Conservation (phyloP, 2,888 invertebrate genomes). For the Dasysyrphus tricinctus region DNA sequence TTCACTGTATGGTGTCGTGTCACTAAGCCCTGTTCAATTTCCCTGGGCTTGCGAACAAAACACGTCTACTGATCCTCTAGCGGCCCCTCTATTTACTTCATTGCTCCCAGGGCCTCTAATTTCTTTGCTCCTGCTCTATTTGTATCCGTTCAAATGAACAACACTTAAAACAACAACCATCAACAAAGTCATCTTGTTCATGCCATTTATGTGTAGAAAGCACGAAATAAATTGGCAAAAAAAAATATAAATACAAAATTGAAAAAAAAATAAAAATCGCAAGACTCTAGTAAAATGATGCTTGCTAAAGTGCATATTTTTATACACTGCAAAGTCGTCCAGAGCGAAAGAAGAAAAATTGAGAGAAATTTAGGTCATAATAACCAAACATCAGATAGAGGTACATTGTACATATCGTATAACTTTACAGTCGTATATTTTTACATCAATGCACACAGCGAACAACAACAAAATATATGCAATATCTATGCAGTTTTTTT, state of each 20-base stretch:
- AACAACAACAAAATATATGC: background rate
- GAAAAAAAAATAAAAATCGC: conserved; percentile 25
- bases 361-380: conserved; percentile 74
- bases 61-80: too few species aligned
- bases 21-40: too few species aligned
- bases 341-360: conserved; percentile 57
- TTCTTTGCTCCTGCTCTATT: background rate
- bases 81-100: too few species aligned
- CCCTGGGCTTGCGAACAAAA: too few species aligned
- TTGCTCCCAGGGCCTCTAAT: background rate
- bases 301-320: conserved; percentile 32
- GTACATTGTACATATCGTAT: background rate
- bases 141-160: conserved; percentile 21
- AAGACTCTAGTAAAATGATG: conserved; percentile 36
- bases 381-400: conserved; percentile 51
- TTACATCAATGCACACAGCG: background rate
- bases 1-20: too few species aligned
- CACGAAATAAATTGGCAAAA: conserved; percentile 66
- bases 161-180: conserved; percentile 8
- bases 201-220: conserved; percentile 74
- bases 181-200: conserved; percentile 58
- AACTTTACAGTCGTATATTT: background rate
- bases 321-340: background rate
- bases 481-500: conserved; percentile 7
- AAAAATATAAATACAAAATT: conserved; percentile 38